Evolutionary conservation across 2,113 vertebrate genomes (phyloP), one percentile per base, ranked within the genome.

Genomic region (Spea multiplicata): DNA sequence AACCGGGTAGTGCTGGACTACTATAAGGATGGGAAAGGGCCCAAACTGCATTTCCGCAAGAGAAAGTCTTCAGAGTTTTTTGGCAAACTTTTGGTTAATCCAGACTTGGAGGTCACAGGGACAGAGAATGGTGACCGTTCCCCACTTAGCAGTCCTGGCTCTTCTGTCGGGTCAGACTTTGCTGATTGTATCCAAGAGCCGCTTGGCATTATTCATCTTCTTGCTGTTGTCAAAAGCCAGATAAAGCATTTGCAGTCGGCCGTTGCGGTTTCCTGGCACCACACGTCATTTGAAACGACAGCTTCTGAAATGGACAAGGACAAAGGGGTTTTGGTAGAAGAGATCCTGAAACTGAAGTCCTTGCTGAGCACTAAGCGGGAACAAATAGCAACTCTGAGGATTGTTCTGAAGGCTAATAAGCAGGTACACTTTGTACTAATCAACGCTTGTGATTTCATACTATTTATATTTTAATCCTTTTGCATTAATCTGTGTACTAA

Each of bases 361-460:
- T 88, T 94, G 73, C 89, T 95, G 62, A 94, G 93, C 88, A 95
- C 94, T 74, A 95, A 95, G 85, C 88, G 92, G 67, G 94, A 95
- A 68, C 94, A 95, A 89, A 94, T 95, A 2, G 93, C 93, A 30
- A 95, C 94, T 0, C 91, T 95, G 71, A 89, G 94, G 84, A 95
- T 93, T n/a, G 92, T 95, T 75, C 91, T 95, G 16, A 95, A 95
- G 85, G 94, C 94, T 55, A 95, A 93, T 86, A 95, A 95, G 74
- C 94, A 95, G 93, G 94, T 94, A 83, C 30, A 66, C 8, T 46
- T 66, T 66, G 72, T 62, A 71, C 44, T 68, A 47, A n/a, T 16
- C 16, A 66, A 12, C 46, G 67, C 48, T 65, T 13, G 14, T 6
- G 8, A 59, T 81, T 70, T 62, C 70, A 70, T 73, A 48, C 2